phyloP scores from a whole-genome alignment of 2,888 invertebrate species.

The Eupeodes luniger region DNA sequence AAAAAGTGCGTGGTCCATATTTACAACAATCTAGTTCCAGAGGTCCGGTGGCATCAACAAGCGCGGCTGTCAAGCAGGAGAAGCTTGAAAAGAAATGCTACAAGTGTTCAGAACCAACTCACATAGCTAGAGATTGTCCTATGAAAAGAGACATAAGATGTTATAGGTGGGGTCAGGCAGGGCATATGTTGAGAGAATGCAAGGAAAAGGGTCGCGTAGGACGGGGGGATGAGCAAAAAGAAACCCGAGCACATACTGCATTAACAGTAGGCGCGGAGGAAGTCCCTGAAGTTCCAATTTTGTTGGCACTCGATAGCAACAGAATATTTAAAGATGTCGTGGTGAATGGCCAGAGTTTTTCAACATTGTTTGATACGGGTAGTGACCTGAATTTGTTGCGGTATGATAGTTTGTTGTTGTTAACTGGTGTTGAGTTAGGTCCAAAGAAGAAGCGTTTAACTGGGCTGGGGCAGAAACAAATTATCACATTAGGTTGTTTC shows the following conservation, averaged over 20 bases:
- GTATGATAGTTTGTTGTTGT: conserved; percentile 34
- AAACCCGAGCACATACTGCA: not conserved
- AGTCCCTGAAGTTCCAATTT: not conserved
- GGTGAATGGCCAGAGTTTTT: not conserved
- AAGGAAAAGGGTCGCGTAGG: not conserved
- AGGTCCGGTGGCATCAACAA: no score
- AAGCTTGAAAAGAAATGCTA: no score
- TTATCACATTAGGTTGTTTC: conserved; percentile 40
- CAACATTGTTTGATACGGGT: no score
- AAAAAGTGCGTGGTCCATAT: no score
- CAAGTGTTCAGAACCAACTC: no score
- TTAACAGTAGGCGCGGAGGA: not conserved
- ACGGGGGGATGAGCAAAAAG: not conserved
- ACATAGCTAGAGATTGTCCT: conserved; percentile 8
- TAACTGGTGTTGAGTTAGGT: conserved; percentile 9
- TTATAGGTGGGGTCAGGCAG: conserved; percentile 2
- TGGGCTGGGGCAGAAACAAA: conserved; percentile 29
- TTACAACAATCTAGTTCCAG: no score
- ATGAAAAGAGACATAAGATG: not conserved
- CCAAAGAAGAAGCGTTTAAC: conserved; percentile 26
- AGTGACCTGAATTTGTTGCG: no score
- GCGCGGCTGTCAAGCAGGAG: no score
- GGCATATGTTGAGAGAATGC: not conserved
- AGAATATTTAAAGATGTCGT: conserved; percentile 17
- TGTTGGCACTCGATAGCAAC: not conserved